Conservation (phyloP, 2,888 invertebrate genomes). For the Sclerodermus sp. region DNA sequence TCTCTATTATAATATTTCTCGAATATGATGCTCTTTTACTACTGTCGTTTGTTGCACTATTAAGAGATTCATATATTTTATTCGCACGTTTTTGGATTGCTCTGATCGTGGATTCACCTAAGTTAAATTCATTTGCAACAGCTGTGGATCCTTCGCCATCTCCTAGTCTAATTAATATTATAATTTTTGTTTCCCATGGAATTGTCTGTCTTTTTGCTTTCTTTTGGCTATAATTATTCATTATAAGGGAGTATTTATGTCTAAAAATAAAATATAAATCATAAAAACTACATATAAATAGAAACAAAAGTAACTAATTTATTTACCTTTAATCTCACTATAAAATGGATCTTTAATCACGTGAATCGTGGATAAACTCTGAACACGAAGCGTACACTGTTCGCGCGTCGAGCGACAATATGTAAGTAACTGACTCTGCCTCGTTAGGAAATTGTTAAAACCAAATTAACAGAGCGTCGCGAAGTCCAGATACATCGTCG, state of each 20-base stretch:
- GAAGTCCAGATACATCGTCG: not conserved
- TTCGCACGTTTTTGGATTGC: constrained; percentile 15
- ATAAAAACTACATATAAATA: constrained; percentile 10
- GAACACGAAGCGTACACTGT: constrained; percentile 11
- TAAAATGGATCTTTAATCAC: constrained; percentile 13
- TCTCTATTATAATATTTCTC: too few species aligned
- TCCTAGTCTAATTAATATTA: constrained; percentile 12
- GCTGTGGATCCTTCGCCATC: constrained; percentile 11
- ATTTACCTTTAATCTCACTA: constrained; percentile 17
- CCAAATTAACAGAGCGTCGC: constrained; percentile 5
- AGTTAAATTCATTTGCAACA: constrained; percentile 11
- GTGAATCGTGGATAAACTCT: constrained; percentile 12
- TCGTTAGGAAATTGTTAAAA: constrained; percentile 1
- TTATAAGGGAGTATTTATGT: constrained; percentile 10
- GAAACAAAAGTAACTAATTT: constrained; percentile 9
- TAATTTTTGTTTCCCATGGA: constrained; percentile 12
- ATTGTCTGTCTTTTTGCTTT: constrained; percentile 7
- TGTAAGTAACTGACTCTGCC: constrained; percentile 1
- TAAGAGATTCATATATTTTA: constrained; percentile 11
- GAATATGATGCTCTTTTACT: too few species aligned
- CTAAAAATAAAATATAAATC: constrained; percentile 15
- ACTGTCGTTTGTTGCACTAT: too few species aligned
- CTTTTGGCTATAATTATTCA: constrained; percentile 14
- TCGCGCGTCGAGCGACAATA: constrained; percentile 4
- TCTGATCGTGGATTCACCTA: constrained; percentile 14